Evolutionary conservation across 1,140 invertebrate genomes (phyloP), one percentile per base, ranked within the genome.

Genomic region (Ganaspis sp.): DNA sequence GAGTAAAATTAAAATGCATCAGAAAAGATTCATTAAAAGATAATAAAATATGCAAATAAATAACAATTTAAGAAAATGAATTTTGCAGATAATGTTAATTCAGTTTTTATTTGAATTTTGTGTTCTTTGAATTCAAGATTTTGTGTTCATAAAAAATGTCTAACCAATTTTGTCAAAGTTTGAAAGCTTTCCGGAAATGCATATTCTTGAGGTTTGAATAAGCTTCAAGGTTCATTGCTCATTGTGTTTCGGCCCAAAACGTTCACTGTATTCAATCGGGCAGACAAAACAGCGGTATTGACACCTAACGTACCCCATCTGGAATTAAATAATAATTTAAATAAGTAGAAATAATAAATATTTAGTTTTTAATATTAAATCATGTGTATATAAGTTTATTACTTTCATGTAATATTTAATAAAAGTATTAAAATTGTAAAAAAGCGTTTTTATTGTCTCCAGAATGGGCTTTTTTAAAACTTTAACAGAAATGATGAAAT

Each of bases 261-360:
- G n/a, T 87, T 97, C 96, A 38, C 94, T 95, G 87, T 98, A 99
- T 87, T 97, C 95, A 84, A 99, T 96, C 1, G 98, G 98, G 86
- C 99, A 99, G 5, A 99, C 96, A 91, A 99, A 97, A 91, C 97
- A 98, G 83, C 97, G 95, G 87, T 96, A 98, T 88, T 97, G 95
- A 84, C 98, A 97, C 92, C 99, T 93, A 40, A 96, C 87, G 86
- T 96, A 96, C 0, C 98, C 98, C 73, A 98, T 92, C 97, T 98
- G 92, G 49, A 94, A 92, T 79, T 12, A 11, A 1, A n/a, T 81
- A 82, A 74, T 72, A 77, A n/a, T 64, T 54, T 4, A 1, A 34
- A 29, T 29, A 26, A 29, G 2, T 8, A 70, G 72, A 73, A 23
- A 29, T 64, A 37, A 21, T 72, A 53, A 15, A 64, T 69, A 73